A percentile compares a stretch with the other conserved stretches of the same genome.
Evolutionary conservation across 2,888 invertebrate genomes (phyloP).

Genomic region (Andrena haemorrhoa): DNA sequence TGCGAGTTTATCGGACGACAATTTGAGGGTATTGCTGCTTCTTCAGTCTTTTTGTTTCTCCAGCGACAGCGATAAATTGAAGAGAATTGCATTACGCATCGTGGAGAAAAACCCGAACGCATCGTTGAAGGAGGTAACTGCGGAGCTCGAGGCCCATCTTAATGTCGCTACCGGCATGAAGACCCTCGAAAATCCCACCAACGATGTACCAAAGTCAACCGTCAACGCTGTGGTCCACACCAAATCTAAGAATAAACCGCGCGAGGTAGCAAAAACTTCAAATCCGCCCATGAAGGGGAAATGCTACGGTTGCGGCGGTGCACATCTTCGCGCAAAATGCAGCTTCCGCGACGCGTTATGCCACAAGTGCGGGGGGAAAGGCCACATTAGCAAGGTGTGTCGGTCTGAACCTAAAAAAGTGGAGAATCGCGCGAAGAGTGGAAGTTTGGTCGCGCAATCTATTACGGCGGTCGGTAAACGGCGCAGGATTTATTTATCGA

Average conservation of each 20-base stretch:
- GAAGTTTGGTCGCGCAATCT: not conserved
- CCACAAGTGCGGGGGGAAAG: not conserved
- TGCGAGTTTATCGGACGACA: not conserved
- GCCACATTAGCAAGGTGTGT: not conserved
- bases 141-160: too few relatives aligned
- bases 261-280: not conserved
- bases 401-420: not conserved
- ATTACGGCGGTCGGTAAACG: too few relatives aligned
- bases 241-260: not conserved
- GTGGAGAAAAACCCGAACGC: constrained; percentile 10
- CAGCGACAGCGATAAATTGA: not conserved
- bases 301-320: too few relatives aligned
- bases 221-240: too few relatives aligned
- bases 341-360: not conserved
- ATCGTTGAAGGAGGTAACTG: not conserved
- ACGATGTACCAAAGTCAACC: too few relatives aligned
- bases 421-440: not conserved
- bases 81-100: not conserved
- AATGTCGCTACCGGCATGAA: not conserved
- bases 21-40: not conserved
- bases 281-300: too few relatives aligned
- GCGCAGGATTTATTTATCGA: too few relatives aligned
- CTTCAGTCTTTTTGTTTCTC: not conserved
- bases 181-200: not conserved
- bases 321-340: too few relatives aligned